Evolutionary conservation across 2,888 invertebrate species (phyloP).

Genomic region (Volucella inflata): DNA sequence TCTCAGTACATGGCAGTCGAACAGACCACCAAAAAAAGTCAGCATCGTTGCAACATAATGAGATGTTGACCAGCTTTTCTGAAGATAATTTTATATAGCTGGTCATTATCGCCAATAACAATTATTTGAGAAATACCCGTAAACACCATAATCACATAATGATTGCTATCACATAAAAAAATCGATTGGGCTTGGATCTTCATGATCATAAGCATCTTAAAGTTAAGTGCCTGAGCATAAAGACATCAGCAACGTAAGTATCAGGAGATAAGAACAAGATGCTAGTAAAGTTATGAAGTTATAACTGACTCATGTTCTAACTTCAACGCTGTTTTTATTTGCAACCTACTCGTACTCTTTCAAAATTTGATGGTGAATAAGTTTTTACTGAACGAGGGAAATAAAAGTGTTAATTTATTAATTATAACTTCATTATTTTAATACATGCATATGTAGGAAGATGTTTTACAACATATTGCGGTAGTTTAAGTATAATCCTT

Average conservation of each 20-base stretch:
- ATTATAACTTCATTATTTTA: too few relatives aligned
- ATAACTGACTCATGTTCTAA: constrained; percentile 20
- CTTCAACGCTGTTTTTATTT: neutral
- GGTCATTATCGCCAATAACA: constrained; percentile 61
- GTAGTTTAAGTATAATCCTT: too few relatives aligned
- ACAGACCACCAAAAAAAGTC: too few relatives aligned
- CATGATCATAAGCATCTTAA: constrained; percentile 24
- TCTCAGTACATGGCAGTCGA: too few relatives aligned
- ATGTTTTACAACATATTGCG: too few relatives aligned
- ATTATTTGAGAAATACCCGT: constrained; percentile 56
- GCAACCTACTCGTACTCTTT: too few relatives aligned
- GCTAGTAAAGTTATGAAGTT: neutral
- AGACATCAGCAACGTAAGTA: constrained; percentile 17
- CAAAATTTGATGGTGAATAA: too few relatives aligned
- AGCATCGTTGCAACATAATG: neutral
- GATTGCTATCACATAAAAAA: constrained; percentile 37
- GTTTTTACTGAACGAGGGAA: too few relatives aligned
- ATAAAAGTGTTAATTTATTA: too few relatives aligned
- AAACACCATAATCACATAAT: constrained; percentile 56
- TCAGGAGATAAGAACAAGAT: neutral
- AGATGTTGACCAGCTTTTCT: constrained; percentile 38
- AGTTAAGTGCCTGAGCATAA: constrained; percentile 17
- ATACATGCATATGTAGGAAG: too few relatives aligned
- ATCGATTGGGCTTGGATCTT: constrained; percentile 22
- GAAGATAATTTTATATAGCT: constrained; percentile 55